Evolutionary conservation across 53 echinoderm and acorn worm species (phyloP), one percentile per base, ranked within the genome.

Genomic region (Glandiceps talaboti): DNA sequence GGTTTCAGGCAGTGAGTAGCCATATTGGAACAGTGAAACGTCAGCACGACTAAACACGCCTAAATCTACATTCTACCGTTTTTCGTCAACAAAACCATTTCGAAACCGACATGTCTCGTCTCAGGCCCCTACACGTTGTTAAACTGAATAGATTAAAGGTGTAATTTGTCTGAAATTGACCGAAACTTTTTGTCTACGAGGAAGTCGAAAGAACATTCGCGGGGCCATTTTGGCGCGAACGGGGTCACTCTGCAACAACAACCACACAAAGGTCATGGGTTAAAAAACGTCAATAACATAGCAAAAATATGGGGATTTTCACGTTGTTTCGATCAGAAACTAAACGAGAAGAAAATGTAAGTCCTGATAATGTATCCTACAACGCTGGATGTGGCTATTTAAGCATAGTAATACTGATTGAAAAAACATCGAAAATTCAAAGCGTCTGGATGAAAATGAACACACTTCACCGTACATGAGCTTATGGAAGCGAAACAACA

Each of bases 141-240:
- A n/a, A n/a, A n/a, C n/a, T n/a, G n/a, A n/a, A n/a, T n/a, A n/a
- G n/a, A n/a, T n/a, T n/a, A n/a, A n/a, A n/a, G n/a, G n/a, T n/a
- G n/a, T n/a, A n/a, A n/a, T n/a, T n/a, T n/a, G n/a, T n/a, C n/a
- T n/a, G n/a, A n/a, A n/a, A n/a, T n/a, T n/a, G n/a, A n/a, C n/a
- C n/a, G n/a, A n/a, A n/a, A n/a, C n/a, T n/a, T n/a, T n/a, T n/a
- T n/a, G n/a, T n/a, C n/a, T n/a, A n/a, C n/a, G n/a, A n/a, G n/a
- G n/a, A n/a, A 31, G 84, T 33, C 32, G 79, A 84, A 73, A n/a
- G n/a, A n/a, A n/a, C n/a, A n/a, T n/a, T n/a, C 80, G 73, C 79
- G 83, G 87, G 87, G 87, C 83, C 87, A 87, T 79, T 87, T 87
- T 87, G 80, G 82, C 76, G 83, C 87, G 76, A 76, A 80, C 79